Conservation (phyloP, 2,888 invertebrate species). For the Tribolium freemani region DNA sequence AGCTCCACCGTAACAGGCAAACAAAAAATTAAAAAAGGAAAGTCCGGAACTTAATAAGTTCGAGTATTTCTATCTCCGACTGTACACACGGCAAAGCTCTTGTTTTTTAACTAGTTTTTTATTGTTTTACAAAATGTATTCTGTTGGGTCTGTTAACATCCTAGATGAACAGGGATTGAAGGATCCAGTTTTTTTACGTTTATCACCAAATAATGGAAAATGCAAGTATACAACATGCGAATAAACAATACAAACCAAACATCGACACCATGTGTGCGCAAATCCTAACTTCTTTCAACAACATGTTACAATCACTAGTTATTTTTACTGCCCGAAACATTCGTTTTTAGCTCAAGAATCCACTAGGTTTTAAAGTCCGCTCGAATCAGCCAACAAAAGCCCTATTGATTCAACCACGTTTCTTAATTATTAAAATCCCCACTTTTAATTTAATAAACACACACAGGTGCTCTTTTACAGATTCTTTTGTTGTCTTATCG, state of each 20-base stretch:
- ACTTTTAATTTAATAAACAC: conserved; percentile 20
- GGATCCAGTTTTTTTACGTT: background rate
- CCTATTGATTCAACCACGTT: background rate
- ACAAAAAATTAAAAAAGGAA: too few species aligned
- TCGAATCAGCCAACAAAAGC: background rate
- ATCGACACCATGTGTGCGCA: conserved; percentile 46
- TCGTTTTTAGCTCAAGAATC: background rate
- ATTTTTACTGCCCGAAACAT: conserved; percentile 40
- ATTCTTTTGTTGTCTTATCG: conserved; percentile 27
- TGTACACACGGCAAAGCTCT: too few species aligned
- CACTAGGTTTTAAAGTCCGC: background rate
- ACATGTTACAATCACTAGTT: conserved; percentile 36
- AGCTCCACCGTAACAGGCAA: too few species aligned
- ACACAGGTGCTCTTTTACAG: conserved; percentile 23
- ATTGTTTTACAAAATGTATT: too few species aligned
- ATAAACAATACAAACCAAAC: conserved; percentile 46
- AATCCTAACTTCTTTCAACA: conserved; percentile 46
- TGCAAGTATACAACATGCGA: conserved; percentile 17
- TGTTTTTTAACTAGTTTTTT: too few species aligned
- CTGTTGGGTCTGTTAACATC: too few species aligned
- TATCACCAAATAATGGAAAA: background rate
- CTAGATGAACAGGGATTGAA: too few species aligned
- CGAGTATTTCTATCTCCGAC: too few species aligned
- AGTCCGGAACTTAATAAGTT: too few species aligned
- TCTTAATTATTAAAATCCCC: conserved; percentile 10